These are phyloP conservation scores for Gymnocypris eckloni DNA, from an alignment of 2,797 vertebrate genomes.

Conservation along the genomic window DNA sequence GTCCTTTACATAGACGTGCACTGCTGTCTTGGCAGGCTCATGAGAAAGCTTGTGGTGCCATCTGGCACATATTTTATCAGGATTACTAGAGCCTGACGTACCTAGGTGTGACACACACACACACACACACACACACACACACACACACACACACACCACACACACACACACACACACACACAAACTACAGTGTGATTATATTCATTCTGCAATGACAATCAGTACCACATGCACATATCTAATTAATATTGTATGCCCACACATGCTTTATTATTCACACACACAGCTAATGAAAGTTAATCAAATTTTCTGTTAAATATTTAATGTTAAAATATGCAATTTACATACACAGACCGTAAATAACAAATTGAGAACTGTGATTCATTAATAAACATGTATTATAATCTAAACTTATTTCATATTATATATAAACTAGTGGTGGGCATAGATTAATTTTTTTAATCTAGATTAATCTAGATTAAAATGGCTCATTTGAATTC, in stretches of 20 bases:
- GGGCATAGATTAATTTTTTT: too few relatives aligned
- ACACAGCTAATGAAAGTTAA: not conserved
- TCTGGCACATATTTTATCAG: conserved; percentile 66
- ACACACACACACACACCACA: too few relatives aligned
- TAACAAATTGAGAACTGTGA: not conserved
- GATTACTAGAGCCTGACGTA: conserved; percentile 43
- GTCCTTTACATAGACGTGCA: not conserved
- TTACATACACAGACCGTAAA: not conserved
- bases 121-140: not conserved
- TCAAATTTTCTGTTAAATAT: not conserved
- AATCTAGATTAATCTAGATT: too few relatives aligned
- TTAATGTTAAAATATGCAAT: not conserved
- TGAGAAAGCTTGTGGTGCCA: conserved; percentile 66
- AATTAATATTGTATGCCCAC: conserved; percentile 15
- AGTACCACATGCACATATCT: not conserved
- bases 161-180: not conserved
- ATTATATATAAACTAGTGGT: not conserved
- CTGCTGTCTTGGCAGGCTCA: conserved; percentile 55
- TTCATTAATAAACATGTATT: not conserved
- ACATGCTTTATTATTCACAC: conserved; percentile 24
- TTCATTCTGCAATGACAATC: not conserved
- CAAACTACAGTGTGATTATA: conserved; percentile 10
- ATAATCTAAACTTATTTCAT: not conserved
- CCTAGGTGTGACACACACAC: conserved; percentile 34
- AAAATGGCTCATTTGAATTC: too few relatives aligned